A percentile compares a stretch with the other conserved stretches of the same genome.
These are phyloP conservation scores for Drosophila pectinifera DNA, from an alignment of 1,140 invertebrate genomes.

Conservation along the genomic window DNA sequence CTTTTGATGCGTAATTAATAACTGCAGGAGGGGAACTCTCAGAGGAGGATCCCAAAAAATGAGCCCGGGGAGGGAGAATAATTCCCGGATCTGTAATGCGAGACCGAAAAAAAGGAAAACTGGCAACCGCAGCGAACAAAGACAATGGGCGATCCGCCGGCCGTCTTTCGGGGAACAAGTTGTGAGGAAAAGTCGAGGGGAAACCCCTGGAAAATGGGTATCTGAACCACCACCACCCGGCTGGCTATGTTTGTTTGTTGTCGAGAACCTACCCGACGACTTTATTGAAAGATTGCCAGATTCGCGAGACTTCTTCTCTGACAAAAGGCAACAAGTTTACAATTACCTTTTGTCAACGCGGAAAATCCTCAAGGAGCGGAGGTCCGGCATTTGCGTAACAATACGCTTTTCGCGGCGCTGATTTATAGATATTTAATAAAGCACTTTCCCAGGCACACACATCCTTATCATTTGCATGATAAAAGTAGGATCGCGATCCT, in stretches of 20 bases:
- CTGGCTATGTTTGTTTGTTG: conserved; percentile 33
- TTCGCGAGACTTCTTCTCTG: conserved; percentile 40
- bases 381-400: conserved; percentile 70
- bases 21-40: conserved; percentile 49
- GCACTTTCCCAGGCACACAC: conserved; percentile 61
- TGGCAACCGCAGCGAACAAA: conserved; percentile 63
- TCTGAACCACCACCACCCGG: too few relatives aligned
- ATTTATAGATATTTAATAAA: conserved; percentile 77
- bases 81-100: conserved; percentile 58
- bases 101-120: conserved; percentile 52
- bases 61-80: not conserved
- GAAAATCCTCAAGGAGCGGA: conserved; percentile 30
- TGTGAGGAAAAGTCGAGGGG: conserved; percentile 68
- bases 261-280: conserved; percentile 40
- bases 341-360: conserved; percentile 66
- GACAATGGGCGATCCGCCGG: conserved; percentile 20
- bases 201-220: conserved; percentile 63
- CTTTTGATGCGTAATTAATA: conserved; percentile 80
- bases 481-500: conserved; percentile 18
- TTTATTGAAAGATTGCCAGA: conserved; percentile 81
- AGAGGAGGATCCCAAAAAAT: conserved; percentile 19
- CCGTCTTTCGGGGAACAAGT: conserved; percentile 52
- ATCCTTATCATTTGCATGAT: conserved; percentile 54
- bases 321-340: conserved; percentile 63
- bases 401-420: conserved; percentile 63